Evolutionary conservation across 2,797 vertebrate genomes (phyloP).

Genomic region (Setipinna tenuifilis): DNA sequence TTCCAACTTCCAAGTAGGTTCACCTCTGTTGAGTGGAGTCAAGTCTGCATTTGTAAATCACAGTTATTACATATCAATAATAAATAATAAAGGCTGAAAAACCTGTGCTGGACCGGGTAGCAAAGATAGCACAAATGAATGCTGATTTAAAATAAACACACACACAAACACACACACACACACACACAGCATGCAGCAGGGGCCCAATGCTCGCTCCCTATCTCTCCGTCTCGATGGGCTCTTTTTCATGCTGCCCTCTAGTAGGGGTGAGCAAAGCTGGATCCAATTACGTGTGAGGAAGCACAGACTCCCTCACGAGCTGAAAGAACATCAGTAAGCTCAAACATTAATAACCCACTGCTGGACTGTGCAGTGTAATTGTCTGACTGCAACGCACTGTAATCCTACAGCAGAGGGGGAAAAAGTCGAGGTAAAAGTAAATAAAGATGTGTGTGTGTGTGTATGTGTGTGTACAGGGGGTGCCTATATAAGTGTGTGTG

Average conservation of each 20-base stretch:
- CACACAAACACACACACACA: slow-evolving; percentile 16
- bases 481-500: not conserved
- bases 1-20: not conserved
- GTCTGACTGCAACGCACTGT: slow-evolving; percentile 87
- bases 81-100: not conserved
- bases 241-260: slow-evolving; percentile 61
- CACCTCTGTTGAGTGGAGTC: not conserved
- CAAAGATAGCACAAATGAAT: slow-evolving; percentile 38
- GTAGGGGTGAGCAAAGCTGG: slow-evolving; percentile 74
- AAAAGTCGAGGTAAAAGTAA: slow-evolving; percentile 44
- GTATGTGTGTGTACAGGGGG: not conserved
- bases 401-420: slow-evolving; percentile 78
- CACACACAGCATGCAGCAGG: not conserved
- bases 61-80: not conserved
- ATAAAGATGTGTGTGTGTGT: slow-evolving; percentile 8
- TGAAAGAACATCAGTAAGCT: slow-evolving; percentile 87
- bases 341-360: slow-evolving; percentile 87
- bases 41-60: not conserved
- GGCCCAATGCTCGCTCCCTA: slow-evolving; percentile 74
- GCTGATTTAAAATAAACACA: slow-evolving; percentile 47
- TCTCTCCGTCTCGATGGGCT: slow-evolving; percentile 77
- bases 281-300: slow-evolving; percentile 86
- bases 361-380: slow-evolving; percentile 88
- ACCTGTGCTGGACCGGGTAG: not conserved
- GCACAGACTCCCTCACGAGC: slow-evolving; percentile 76